Conservation (phyloP, 2,888 invertebrate species). For the Rhimphoctona megacephalus region DNA sequence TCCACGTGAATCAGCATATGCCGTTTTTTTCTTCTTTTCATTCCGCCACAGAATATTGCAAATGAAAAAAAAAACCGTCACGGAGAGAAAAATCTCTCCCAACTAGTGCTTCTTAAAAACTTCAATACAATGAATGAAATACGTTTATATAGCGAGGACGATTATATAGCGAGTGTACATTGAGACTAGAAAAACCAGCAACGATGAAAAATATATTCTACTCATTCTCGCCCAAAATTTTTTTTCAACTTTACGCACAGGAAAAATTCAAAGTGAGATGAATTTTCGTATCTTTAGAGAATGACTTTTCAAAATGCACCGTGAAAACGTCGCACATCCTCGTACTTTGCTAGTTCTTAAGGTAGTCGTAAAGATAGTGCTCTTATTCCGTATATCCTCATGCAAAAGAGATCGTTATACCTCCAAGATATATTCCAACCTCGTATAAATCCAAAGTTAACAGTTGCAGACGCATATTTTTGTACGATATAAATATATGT, state of each 20-base stretch:
- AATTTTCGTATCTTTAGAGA: constrained; percentile 47
- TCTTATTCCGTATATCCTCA: constrained; percentile 15
- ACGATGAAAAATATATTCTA: constrained; percentile 35
- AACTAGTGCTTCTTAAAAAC: constrained; percentile 14
- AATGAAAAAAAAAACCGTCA: constrained; percentile 23
- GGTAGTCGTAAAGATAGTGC: constrained; percentile 39
- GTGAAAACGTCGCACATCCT: constrained; percentile 35
- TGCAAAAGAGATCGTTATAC: constrained; percentile 36
- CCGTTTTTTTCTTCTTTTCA: background rate
- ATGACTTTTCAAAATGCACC: constrained; percentile 54
- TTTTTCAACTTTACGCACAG: background rate
- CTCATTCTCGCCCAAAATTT: constrained; percentile 1
- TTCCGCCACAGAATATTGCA: background rate
- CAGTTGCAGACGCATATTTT: constrained; percentile 34
- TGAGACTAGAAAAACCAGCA: constrained; percentile 12
- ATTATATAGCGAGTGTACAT: constrained; percentile 7
- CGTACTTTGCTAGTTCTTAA: constrained; percentile 44
- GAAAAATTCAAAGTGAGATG: constrained; percentile 43
- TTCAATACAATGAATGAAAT: constrained; percentile 28
- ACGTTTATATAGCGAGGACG: constrained; percentile 3
- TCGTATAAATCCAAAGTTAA: constrained; percentile 64
- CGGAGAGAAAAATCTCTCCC: constrained; percentile 7
- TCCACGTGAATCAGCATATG: constrained; percentile 20
- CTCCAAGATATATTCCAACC: constrained; percentile 44
- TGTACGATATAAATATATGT: background rate